Evolutionary conservation across 2,888 invertebrate genomes (phyloP), one percentile per base, ranked within the genome.

Genomic region (Smittia sp.): DNA sequence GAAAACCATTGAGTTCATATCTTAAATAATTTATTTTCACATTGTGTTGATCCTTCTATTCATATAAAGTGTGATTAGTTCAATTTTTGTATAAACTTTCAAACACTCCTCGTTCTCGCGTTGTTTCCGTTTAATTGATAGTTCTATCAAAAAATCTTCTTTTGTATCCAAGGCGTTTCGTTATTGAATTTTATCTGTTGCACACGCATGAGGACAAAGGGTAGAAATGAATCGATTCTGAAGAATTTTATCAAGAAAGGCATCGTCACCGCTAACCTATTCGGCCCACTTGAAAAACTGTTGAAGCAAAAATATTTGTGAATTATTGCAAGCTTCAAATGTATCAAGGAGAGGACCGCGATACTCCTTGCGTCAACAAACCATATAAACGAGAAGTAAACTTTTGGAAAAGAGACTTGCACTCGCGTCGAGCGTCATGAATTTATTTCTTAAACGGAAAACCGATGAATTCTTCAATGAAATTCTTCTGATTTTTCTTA

Each of bases 121-220:
- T 46, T 46, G 46, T 6, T 46, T 46, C n/a, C 15, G 46, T 46
- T 46, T 46, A 46, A 46, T 46, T 46, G 46, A 46, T 46, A 46
- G 46, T 11, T 46, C 13, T 46, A 46, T 46, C 11, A 46, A 46
- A 15, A 3, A 46, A 46, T 11, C 11, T 46, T 11, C 4, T 15
- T n/a, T n/a, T n/a, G 13, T n/a, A 11, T 13, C 15, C 15, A 46
- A 46, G 2, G n/a, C 15, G n/a, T 15, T 46, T 46, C 2, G n/a
- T 46, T 46, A 6, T 11, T 46, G 46, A 46, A n/a, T 6, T 46
- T 6, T 32, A 32, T 46, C 4, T 46, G 46, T 46, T 6, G 3
- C 11, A 39, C 13, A 9, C 39, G 39, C 39, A 39, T 13, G 39
- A 7, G n/a, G n/a, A n/a, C n/a, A n/a, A n/a, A n/a, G n/a, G n/a